Evolutionary conservation across 2,113 vertebrate species (phyloP).

Genomic region (Pristiophorus japonicus): DNA sequence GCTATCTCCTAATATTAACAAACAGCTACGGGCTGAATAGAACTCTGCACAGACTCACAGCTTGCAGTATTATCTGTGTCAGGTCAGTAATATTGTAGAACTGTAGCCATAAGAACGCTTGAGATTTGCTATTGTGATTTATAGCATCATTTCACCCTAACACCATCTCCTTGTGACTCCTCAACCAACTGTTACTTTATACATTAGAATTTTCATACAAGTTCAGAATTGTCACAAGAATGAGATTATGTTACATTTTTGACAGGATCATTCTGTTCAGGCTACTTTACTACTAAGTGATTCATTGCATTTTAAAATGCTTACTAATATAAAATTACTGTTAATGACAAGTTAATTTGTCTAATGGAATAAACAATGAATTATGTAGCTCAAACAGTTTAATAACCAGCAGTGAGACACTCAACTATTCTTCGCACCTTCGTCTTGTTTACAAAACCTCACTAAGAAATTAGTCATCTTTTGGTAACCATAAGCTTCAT

Average conservation of each 20-base stretch:
- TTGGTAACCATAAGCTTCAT: background rate
- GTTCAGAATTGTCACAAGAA: background rate
- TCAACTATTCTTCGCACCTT: background rate
- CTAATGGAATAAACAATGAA: background rate
- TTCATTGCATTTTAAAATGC: background rate
- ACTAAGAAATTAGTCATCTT: background rate
- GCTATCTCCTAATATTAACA: background rate
- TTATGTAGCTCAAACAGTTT: background rate
- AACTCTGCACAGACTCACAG: background rate
- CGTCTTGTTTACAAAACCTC: background rate
- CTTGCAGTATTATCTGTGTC: background rate
- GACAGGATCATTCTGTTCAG: background rate
- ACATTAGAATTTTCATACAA: background rate
- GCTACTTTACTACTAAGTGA: background rate
- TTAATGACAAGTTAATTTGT: background rate
- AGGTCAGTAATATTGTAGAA: background rate
- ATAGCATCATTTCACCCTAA: background rate
- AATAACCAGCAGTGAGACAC: background rate
- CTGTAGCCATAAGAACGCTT: background rate
- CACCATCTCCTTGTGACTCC: too few relatives aligned
- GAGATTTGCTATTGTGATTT: background rate
- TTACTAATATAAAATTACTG: background rate
- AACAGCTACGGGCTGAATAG: background rate
- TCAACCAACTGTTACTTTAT: background rate
- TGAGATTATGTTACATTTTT: background rate